Evolutionary conservation across 2,113 vertebrate genomes (phyloP).

Genomic region (Corythornis vintsioides): DNA sequence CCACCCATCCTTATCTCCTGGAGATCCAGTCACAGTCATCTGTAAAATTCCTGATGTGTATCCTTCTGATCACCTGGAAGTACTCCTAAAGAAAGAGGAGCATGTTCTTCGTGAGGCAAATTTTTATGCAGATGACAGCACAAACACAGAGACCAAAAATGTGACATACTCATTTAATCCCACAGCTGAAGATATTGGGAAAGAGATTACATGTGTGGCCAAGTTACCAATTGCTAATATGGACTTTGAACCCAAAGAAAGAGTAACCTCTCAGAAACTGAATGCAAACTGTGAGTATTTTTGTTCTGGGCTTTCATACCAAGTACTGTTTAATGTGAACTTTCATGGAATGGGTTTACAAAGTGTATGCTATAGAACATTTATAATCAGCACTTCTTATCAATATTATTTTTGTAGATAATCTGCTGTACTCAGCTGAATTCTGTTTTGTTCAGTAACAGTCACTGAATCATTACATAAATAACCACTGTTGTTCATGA

Average conservation of each 20-base stretch:
- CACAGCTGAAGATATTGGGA: slow-evolving; percentile 56
- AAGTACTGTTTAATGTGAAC: not conserved
- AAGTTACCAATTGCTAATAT: slow-evolving; percentile 35
- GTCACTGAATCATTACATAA: not conserved
- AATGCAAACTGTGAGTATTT: slow-evolving; percentile 69
- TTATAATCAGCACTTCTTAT: not conserved
- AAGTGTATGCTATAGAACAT: not conserved
- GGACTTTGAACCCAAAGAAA: slow-evolving; percentile 70
- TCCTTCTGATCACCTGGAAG: slow-evolving; percentile 57
- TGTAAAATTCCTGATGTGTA: slow-evolving; percentile 74
- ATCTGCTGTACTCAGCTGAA: not conserved
- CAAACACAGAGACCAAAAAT: slow-evolving; percentile 53
- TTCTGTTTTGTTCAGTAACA: not conserved
- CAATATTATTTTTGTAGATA: not conserved
- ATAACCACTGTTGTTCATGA: not conserved
- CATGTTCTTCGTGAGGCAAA: not conserved
- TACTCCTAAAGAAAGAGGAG: slow-evolving; percentile 60
- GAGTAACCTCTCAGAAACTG: slow-evolving; percentile 53
- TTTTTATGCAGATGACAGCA: not conserved
- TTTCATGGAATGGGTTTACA: not conserved
- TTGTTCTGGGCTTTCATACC: not conserved
- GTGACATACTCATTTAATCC: slow-evolving; percentile 55
- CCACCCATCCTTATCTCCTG: slow-evolving; percentile 12
- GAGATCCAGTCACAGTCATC: slow-evolving; percentile 12
- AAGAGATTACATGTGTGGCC: slow-evolving; percentile 71